phyloP scores from a whole-genome alignment of 2,888 invertebrate genomes.

The Synergus laeviventris region DNA sequence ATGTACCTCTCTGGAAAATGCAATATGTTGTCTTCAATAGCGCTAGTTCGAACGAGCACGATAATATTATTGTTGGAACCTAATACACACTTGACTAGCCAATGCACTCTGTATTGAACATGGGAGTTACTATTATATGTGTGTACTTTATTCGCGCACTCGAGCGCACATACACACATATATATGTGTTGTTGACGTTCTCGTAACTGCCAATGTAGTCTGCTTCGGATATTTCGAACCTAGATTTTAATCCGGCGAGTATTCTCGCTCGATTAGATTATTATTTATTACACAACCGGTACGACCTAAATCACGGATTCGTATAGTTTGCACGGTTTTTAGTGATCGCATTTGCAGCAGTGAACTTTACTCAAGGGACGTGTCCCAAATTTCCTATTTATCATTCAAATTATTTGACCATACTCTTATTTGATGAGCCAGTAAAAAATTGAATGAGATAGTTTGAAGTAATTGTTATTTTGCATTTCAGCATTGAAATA shows the following conservation, averaged over 20 bases:
- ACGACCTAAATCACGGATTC: conserved; percentile 17
- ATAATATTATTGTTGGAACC: conserved; percentile 26
- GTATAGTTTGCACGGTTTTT: conserved; percentile 3
- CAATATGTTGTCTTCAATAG: conserved; percentile 13
- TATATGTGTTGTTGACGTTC: background rate
- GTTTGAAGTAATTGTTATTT: background rate
- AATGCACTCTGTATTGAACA: conserved; percentile 34
- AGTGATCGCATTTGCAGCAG: background rate
- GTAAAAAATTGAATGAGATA: background rate
- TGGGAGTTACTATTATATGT: background rate
- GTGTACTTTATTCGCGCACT: background rate
- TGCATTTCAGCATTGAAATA: background rate
- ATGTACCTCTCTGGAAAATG: conserved; percentile 1
- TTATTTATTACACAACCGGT: conserved; percentile 25
- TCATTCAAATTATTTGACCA: background rate
- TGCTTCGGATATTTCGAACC: conserved; percentile 20
- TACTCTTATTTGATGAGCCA: background rate
- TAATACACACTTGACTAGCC: conserved; percentile 23
- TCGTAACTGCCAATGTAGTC: conserved; percentile 22
- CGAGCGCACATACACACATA: background rate
- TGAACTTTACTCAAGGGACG: background rate
- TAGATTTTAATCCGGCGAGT: conserved; percentile 7
- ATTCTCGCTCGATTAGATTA: conserved; percentile 35
- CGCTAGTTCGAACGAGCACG: conserved; percentile 1
- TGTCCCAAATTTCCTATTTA: background rate